phyloP scores from a whole-genome alignment of 2,888 invertebrate species.

The Parnassius smintheus region DNA sequence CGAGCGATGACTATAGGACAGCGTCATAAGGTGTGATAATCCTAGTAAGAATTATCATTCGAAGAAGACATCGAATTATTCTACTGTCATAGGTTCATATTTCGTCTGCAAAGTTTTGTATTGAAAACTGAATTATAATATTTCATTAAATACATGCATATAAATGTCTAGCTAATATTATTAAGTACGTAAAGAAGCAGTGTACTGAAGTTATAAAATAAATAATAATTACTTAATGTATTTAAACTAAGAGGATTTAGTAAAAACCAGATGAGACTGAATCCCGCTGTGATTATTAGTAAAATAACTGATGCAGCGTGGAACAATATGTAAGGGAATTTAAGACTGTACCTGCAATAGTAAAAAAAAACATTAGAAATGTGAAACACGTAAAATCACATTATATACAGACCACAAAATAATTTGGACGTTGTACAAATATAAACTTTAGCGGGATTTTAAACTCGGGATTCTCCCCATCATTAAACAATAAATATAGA shows the following conservation, averaged over 20 bases:
- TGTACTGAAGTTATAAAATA: not conserved
- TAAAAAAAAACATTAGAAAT: not conserved
- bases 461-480: no score
- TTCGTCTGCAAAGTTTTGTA: not conserved
- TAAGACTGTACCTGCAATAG: conserved; percentile 8
- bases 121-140: not conserved
- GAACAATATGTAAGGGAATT: conserved; percentile 6
- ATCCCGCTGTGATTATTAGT: conserved; percentile 32
- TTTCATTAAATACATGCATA: not conserved
- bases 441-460: not conserved
- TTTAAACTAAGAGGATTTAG: conserved; percentile 31
- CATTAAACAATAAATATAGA: not conserved
- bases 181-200: not conserved
- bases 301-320: conserved; percentile 7
- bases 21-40: not conserved
- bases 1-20: no score
- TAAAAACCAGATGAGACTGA: conserved; percentile 34
- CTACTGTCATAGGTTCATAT: not conserved
- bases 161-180: not conserved
- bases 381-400: no score
- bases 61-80: not conserved
- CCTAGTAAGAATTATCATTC: not conserved
- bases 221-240: conserved; percentile 39
- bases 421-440: not conserved
- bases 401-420: not conserved